These are phyloP conservation scores for Ctenomys sociabilis DNA, from an alignment of 2,113 vertebrate genomes.

Conservation along the genomic window DNA sequence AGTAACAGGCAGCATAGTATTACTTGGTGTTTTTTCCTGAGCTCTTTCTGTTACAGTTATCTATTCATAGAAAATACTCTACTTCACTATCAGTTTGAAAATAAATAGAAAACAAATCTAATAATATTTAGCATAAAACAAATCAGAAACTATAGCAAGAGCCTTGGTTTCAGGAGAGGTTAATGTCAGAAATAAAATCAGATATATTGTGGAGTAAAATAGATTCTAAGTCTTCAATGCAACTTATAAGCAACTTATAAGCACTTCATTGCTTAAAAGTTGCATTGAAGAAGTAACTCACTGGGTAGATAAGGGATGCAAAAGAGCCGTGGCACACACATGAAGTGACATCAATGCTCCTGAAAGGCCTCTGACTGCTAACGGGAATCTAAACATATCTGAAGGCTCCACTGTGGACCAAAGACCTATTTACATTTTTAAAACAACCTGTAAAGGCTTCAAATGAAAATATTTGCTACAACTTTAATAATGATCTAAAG, in stretches of 20 bases:
- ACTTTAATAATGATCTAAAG: not conserved
- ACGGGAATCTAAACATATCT: not conserved
- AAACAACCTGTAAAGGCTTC: not conserved
- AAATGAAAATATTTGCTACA: not conserved
- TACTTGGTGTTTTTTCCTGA: not conserved
- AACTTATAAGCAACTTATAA: not conserved
- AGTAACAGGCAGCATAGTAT: constrained; percentile 8
- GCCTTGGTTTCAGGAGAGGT: constrained; percentile 53
- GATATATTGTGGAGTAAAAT: not conserved
- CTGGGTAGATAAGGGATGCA: not conserved
- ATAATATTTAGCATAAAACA: constrained; percentile 15
- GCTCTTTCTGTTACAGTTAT: constrained; percentile 11
- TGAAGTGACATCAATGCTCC: not conserved
- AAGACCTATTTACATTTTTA: constrained; percentile 1
- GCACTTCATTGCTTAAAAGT: too few species aligned
- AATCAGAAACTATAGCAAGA: constrained; percentile 36
- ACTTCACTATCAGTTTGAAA: constrained; percentile 53
- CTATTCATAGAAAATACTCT: constrained; percentile 61
- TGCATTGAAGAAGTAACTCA: not conserved
- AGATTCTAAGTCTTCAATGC: not conserved
- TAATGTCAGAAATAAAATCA: constrained; percentile 21
- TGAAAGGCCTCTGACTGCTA: not conserved
- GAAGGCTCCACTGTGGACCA: not conserved
- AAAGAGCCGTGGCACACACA: not conserved
- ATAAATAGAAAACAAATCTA: constrained; percentile 63